Conservation (phyloP, 1,140 invertebrate species). For the Aphidius ervi region DNA sequence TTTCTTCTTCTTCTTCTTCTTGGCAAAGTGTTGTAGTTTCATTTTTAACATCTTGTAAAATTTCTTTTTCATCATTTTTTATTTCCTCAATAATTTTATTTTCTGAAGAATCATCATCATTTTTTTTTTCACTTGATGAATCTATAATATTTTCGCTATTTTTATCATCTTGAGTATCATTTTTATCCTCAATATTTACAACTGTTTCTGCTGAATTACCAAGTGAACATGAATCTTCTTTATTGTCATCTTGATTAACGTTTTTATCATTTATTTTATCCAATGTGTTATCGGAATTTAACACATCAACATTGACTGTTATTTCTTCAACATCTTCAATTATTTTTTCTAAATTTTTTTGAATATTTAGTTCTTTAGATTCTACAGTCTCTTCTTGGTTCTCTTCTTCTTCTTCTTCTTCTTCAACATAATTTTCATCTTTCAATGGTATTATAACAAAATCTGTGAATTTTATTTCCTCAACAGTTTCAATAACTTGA, state of each 20-base stretch:
- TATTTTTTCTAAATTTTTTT: not conserved
- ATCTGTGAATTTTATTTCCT: not conserved
- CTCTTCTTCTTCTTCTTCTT: not conserved
- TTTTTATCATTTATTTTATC: not conserved
- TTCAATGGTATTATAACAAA: not conserved
- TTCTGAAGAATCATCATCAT: no score
- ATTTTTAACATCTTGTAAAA: no score
- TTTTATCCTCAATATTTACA: no score
- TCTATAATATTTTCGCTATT: no score
- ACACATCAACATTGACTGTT: not conserved
- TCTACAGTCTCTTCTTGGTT: not conserved
- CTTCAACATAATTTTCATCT: constrained; percentile 4
- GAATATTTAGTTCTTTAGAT: not conserved
- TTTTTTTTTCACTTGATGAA: no score
- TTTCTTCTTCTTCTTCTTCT: no score
- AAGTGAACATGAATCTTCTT: not conserved
- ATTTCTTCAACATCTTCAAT: not conserved
- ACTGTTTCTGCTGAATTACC: no score
- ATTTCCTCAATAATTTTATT: no score
- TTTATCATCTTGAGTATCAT: no score
- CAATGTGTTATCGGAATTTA: not conserved
- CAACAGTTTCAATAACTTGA: not conserved
- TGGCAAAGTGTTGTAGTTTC: no score
- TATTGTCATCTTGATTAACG: not conserved
- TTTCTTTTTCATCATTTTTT: no score